phyloP scores from a whole-genome alignment of 2,113 vertebrate genomes.

The Mellivora capensis region DNA sequence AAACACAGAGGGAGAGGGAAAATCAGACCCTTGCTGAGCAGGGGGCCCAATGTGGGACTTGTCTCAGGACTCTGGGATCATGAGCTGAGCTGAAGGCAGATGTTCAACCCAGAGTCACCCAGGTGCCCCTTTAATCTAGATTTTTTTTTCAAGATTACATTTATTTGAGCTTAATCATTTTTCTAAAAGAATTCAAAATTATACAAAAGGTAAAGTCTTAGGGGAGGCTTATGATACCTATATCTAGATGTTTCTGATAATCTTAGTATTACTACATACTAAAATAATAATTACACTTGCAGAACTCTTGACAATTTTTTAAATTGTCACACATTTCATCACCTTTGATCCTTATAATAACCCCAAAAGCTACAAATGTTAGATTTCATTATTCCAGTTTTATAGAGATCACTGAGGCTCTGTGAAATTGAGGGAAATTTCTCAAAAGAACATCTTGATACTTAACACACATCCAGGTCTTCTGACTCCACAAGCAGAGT shows the following conservation, averaged over 20 bases:
- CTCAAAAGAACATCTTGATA: background rate
- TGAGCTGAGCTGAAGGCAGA: no score
- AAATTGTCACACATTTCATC: background rate
- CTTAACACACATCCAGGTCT: background rate
- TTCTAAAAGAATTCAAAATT: background rate
- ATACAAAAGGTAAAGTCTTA: background rate
- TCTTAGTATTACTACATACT: background rate
- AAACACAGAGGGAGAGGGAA: no score
- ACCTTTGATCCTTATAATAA: background rate
- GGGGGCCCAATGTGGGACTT: no score
- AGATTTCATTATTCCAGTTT: background rate
- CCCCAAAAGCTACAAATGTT: background rate
- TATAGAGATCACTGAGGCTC: background rate
- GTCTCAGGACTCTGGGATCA: no score
- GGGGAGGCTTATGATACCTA: background rate
- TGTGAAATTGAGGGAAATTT: background rate
- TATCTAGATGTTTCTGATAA: background rate
- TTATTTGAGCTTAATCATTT: background rate
- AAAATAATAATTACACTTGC: background rate
- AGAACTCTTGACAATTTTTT: background rate
- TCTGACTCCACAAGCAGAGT: background rate
- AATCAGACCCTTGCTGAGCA: no score
- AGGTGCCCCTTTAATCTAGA: no score
- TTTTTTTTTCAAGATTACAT: no score
- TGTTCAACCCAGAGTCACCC: no score